Percentiles rank a stretch among this genome's conserved stretches.
phyloP scores from a whole-genome alignment of 2,113 vertebrate species.

The Urocolius indicus region DNA sequence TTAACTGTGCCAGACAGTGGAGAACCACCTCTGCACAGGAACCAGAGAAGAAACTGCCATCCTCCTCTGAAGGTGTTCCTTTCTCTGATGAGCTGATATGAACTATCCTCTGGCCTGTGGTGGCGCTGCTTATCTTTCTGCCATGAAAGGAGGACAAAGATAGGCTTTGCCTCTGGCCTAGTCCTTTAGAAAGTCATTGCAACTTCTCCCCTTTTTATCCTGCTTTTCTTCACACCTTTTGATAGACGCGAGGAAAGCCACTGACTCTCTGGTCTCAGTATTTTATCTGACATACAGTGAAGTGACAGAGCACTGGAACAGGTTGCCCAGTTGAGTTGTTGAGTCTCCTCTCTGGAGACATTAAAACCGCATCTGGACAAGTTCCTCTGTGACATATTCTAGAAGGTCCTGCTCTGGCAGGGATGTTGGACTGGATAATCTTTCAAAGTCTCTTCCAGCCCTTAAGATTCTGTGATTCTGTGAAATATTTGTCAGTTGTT shows the following conservation, averaged over 20 bases:
- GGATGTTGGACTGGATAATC: too few species aligned
- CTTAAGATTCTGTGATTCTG: too few species aligned
- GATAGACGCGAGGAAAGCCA: not conserved
- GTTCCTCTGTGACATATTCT: too few species aligned
- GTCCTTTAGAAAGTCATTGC: not conserved
- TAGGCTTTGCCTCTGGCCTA: not conserved
- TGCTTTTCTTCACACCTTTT: not conserved
- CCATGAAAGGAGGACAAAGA: not conserved
- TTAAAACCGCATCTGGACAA: too few species aligned
- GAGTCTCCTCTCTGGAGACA: too few species aligned
- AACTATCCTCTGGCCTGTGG: not conserved
- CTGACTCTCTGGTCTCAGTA: not conserved
- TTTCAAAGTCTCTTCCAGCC: too few species aligned
- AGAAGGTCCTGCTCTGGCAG: too few species aligned
- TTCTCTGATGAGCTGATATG: accelerated
- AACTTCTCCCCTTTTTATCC: not conserved
- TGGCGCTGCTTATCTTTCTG: not conserved
- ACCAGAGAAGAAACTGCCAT: not conserved
- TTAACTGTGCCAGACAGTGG: not conserved
- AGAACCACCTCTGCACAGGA: not conserved
- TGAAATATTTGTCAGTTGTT: not conserved
- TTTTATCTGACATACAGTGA: not conserved
- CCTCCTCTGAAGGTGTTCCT: not conserved
- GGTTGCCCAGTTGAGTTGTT: too few species aligned
- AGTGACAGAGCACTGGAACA: not conserved